A percentile compares a stretch with the other conserved stretches of the same genome.
Conservation (phyloP, 2,888 invertebrate genomes). For the Teleiodes luculella region DNA sequence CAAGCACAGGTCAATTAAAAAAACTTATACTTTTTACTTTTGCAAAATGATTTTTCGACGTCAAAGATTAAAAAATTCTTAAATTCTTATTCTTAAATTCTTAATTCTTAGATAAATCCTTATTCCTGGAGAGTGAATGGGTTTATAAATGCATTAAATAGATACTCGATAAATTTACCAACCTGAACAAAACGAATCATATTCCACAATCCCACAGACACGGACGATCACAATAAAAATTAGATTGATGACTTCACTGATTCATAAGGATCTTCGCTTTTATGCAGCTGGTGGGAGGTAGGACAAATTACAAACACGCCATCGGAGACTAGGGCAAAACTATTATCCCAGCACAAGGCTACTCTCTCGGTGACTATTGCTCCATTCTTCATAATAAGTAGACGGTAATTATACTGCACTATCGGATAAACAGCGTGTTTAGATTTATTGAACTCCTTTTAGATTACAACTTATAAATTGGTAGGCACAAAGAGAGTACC, state of each 20-base stretch:
- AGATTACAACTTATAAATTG: too few species aligned
- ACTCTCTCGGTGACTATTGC: conserved; percentile 15
- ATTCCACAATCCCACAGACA: conserved; percentile 21
- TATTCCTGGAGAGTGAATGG: too few species aligned
- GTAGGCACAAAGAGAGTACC: too few species aligned
- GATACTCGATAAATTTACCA: background rate
- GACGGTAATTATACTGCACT: background rate
- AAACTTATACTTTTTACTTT: too few species aligned
- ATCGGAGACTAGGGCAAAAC: conserved; percentile 6
- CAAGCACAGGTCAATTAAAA: too few species aligned
- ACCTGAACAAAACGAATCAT: conserved; percentile 33
- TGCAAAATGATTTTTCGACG: too few species aligned
- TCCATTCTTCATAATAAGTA: conserved; percentile 2
- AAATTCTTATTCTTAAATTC: too few species aligned
- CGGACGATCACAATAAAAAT: conserved; percentile 26
- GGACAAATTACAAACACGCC: conserved; percentile 24
- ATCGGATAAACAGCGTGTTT: background rate
- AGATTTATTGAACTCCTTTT: too few species aligned
- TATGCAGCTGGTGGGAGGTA: conserved; percentile 6
- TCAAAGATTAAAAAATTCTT: too few species aligned
- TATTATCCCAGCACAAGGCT: conserved; percentile 20
- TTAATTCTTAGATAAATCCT: too few species aligned
- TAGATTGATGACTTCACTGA: conserved; percentile 17
- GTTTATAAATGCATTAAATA: background rate
- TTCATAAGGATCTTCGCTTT: conserved; percentile 25